Conservation (phyloP, 1,140 invertebrate genomes). For the Phocides pigmalion region DNA sequence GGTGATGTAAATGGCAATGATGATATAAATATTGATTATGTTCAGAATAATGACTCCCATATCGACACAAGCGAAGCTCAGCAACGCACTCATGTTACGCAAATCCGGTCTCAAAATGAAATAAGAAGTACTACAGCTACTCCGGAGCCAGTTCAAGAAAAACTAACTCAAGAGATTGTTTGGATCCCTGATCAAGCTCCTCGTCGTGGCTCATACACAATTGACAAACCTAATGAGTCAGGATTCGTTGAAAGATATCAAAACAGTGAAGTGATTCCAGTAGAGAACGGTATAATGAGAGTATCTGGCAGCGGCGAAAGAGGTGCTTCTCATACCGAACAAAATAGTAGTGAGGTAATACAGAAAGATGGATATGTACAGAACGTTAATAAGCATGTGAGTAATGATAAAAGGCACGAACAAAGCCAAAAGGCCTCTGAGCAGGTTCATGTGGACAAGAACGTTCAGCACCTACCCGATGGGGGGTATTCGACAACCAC, state of each 20-base stretch:
- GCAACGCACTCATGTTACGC: conserved; percentile 56
- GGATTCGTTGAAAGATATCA: conserved; percentile 64
- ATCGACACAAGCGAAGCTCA: conserved; percentile 37
- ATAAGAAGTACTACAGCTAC: conserved; percentile 63
- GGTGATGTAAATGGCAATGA: conserved; percentile 27
- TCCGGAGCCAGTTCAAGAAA: conserved; percentile 69
- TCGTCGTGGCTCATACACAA: conserved; percentile 74
- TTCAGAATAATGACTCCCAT: conserved; percentile 36
- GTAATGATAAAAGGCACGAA: conserved; percentile 63
- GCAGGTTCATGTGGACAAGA: conserved; percentile 63
- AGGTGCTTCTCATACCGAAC: conserved; percentile 54
- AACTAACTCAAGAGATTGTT: conserved; percentile 71
- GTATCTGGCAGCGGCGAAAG: conserved; percentile 59
- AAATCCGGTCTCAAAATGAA: conserved; percentile 61
- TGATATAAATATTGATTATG: conserved; percentile 19
- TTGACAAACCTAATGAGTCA: conserved; percentile 63
- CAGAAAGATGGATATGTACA: conserved; percentile 63
- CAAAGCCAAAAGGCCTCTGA: conserved; percentile 61
- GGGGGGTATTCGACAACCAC: conserved; percentile 70
- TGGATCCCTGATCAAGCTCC: conserved; percentile 69
- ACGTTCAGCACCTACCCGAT: conserved; percentile 67
- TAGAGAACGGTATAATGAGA: conserved; percentile 62
- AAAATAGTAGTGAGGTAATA: conserved; percentile 56
- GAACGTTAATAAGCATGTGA: conserved; percentile 59
- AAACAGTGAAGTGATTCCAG: conserved; percentile 63